Conservation (phyloP, 2,113 vertebrate species). For the Xiphophorus maculatus region DNA sequence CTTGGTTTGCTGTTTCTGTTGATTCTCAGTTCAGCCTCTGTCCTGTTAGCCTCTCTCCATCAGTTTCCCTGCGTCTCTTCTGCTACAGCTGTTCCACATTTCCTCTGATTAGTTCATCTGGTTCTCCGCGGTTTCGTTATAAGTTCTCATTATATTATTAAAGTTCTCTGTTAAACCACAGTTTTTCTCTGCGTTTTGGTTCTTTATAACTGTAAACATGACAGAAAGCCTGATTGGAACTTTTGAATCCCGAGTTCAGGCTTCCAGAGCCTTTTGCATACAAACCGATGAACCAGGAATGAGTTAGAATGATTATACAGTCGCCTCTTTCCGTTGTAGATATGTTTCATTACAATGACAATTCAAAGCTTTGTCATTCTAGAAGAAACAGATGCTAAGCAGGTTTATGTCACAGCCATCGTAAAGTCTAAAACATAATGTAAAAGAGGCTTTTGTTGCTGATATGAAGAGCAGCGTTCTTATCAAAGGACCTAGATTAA, state of each 20-base stretch:
- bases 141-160: too few species aligned
- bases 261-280: not conserved
- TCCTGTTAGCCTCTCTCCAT: too few species aligned
- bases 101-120: too few species aligned
- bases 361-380: too few species aligned
- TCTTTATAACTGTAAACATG: too few species aligned
- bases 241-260: not conserved
- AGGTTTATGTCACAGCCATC: not conserved
- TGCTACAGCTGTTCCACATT: too few species aligned
- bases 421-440: not conserved
- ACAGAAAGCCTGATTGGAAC: not conserved
- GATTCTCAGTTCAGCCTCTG: too few species aligned
- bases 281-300: not conserved
- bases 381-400: not conserved
- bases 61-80: too few species aligned
- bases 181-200: too few species aligned
- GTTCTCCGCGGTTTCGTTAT: too few species aligned
- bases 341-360: not conserved
- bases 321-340: not conserved
- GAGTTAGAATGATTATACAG: not conserved
- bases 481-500: not conserved
- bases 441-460: not conserved
- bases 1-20: too few species aligned
- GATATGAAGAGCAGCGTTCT: not conserved
- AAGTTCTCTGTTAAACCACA: too few species aligned